phyloP scores from a whole-genome alignment of 2,113 vertebrate species.

The Microcebus ravelobensis region DNA sequence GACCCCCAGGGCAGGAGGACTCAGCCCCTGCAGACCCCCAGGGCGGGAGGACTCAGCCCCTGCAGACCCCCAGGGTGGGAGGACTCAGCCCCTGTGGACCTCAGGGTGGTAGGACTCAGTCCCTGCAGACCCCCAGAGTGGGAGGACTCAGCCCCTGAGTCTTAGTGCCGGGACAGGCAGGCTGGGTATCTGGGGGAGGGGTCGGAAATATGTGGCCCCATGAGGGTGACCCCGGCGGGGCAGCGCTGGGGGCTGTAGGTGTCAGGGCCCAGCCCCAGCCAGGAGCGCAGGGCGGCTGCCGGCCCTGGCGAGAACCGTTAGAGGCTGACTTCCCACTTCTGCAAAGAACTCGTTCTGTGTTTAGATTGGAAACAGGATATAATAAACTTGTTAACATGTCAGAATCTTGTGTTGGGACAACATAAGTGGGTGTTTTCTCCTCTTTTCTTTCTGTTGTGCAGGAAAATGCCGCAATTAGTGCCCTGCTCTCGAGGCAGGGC shows the following conservation, averaged over 20 bases:
- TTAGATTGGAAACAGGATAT: conserved; percentile 75
- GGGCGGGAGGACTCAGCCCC: no score
- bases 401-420: conserved; percentile 71
- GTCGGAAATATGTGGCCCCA: accelerated
- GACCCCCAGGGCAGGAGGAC: no score
- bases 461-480: conserved; percentile 55
- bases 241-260: not conserved
- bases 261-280: not conserved
- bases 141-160: accelerated
- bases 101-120: no score
- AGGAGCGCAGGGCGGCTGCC: not conserved
- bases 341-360: conserved; percentile 37
- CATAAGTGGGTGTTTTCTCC: conserved; percentile 40
- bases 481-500: conserved; percentile 51
- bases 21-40: no score
- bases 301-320: not conserved
- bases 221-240: not conserved
- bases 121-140: not conserved
- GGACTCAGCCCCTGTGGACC: no score
- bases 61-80: accelerated
- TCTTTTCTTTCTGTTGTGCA: conserved; percentile 47
- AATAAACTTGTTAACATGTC: conserved; percentile 71
- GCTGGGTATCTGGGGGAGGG: no score
- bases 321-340: conserved; percentile 58
- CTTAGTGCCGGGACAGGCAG: not conserved